Base-by-base conservation (phyloP, 2,113 vertebrate genomes). In the Trochalopteron elliotii region DNA sequence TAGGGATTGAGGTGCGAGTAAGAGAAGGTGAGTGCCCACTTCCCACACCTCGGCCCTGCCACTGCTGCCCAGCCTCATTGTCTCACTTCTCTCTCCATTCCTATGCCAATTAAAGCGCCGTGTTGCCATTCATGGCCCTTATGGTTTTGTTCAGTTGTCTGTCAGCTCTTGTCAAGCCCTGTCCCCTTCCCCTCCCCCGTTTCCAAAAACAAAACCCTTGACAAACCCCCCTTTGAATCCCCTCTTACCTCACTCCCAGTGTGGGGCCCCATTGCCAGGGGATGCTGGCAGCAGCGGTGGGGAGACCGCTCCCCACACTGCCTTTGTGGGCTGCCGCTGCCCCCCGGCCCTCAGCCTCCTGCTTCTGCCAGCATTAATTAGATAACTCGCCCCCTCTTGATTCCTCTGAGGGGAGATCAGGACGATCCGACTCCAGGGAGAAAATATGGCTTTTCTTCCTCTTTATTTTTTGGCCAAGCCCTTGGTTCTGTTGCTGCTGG, bases 101-200 rank as follows among this genome's bases (percentile, higher is more conserved):
- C 94, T 80, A 37, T 35, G 86, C 97, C 96, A 94, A 94, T 96
- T 96, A 97, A 95, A 94, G 94, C 22, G 72, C 92, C 37, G 52
- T 61, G 93, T 93, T 95, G 96, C 94, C 96, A 97, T 96, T 97
- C 96, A 96, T 92, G 86, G 92, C 89, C 95, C 97, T 93, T 94
- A 93, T 96, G 94, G 95, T 95, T 96, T 96, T 97, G 95, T 97
- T 96, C 95, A 74, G 92, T 94, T 96, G 96, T 95, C 94, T 95
- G 95, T 97, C 95, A 96, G 93, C 94, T 95, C 96, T 96, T 93
- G 92, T 97, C 97, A 96, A 88, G 94, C 93, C 53, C 95, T 87
- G 93, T 94, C 92, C 88, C 92, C 76, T 90, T 83, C 93, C 95
- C 94, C 96, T 95, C 92, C 94, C 95, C 92, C 95, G 11, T 63